Evolutionary conservation across 2,113 vertebrate genomes (phyloP).

Genomic region (Coryphaenoides rupestris): DNA sequence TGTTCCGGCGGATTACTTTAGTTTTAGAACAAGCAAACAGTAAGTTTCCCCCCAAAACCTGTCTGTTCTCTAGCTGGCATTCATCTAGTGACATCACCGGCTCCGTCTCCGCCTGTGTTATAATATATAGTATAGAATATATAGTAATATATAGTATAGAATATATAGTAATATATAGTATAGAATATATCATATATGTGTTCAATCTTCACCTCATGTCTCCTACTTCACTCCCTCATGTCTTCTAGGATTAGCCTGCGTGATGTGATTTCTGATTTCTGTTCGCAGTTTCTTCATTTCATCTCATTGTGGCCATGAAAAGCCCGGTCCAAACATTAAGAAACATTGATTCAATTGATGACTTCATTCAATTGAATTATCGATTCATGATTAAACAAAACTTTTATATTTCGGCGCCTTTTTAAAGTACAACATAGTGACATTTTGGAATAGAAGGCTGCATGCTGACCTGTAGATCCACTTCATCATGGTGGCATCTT

Average conservation of each 20-base stretch:
- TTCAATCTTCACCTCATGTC: slow-evolving; percentile 30
- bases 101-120: background rate
- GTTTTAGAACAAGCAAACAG: slow-evolving; percentile 73
- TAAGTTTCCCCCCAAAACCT: slow-evolving; percentile 66
- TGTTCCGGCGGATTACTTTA: slow-evolving; percentile 55
- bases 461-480: background rate
- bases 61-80: slow-evolving; percentile 26
- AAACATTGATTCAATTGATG: no score
- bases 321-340: no score
- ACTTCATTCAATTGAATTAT: no score
- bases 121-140: no score
- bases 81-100: slow-evolving; percentile 17
- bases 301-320: no score
- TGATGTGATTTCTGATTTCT: background rate
- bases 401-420: no score
- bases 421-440: background rate
- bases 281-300: no score
- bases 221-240: slow-evolving; percentile 18
- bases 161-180: no score
- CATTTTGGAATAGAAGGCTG: slow-evolving; percentile 20
- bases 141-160: no score
- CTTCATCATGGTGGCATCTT: background rate
- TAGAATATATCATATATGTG: no score
- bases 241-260: background rate
- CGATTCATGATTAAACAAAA: no score